Evolutionary conservation across 1,140 invertebrate genomes (phyloP), one percentile per base, ranked within the genome.

Genomic region (Zaprionus taronus): DNA sequence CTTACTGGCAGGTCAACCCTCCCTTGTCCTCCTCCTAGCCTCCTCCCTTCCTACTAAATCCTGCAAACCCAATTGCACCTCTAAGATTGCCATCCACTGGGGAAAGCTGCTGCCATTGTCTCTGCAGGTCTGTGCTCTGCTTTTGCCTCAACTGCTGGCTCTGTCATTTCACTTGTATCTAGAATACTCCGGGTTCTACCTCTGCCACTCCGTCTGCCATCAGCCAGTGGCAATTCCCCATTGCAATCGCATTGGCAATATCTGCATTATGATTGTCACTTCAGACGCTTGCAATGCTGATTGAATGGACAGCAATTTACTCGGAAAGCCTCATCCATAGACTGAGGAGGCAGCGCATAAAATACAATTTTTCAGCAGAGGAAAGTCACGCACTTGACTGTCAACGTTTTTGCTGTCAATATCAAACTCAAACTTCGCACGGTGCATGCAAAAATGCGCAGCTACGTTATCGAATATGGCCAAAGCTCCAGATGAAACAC

Each of bases 211-310:
- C 63, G 41, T 58, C 66, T 55, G 65, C 34, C 49, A 72, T 26
- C 44, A 26, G 36, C 17, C 26, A 58, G 24, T 47, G 75, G 55
- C 53, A 76, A 86, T 71, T 86, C 72, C 80, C 83, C 58, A 60
- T 78, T 67, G 67, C 36, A 66, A 75, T 77, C 66, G 64, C 69
- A 69, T 73, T 68, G 69, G 64, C 65, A 76, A 77, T 77, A 82
- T 74, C 84, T 84, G 84, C 84, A 90, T 90, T 87, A 87, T 87
- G 84, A 89, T 84, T 87, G 81, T 87, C 84, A 87, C 85, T 87
- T 87, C 81, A 90, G 79, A 73, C 80, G 70, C 78, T 83, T 79
- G 78, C 77, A 87, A 81, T 87, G 62, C 81, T 87, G 84, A 87
- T 87, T 87, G 84, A 87, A 89, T 87, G 85, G 84, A 90, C 84